Evolutionary conservation across 23 tunicate species (phyloP), one percentile per base, ranked within the genome.

Genomic region (Ascidia mentula): DNA sequence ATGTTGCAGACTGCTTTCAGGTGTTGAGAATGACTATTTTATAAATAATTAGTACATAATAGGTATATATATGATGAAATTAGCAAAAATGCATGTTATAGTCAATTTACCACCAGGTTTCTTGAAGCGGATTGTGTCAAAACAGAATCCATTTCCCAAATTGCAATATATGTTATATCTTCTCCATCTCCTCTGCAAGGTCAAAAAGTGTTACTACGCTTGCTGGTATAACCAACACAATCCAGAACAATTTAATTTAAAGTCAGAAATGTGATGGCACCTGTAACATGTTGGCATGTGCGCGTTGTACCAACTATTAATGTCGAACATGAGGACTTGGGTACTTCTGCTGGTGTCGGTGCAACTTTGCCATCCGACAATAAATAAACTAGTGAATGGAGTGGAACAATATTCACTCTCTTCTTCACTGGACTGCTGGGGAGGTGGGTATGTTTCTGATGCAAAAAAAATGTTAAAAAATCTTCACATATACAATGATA

Each of bases 231-330:
- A 42, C 12, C n/a, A n/a, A n/a, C n/a, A n/a, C n/a, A n/a, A n/a
- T n/a, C 53, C 65, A 53, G 4, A 53, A 9, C 7, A 53, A 53
- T 26, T 53, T 20, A 26, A 53, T 5, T 26, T 53, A 6, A 53
- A 5, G 65, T 53, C 22, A 1, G 13, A 3, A 53, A 20, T 53
- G 24, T 28, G 13, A 6, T 1, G 24, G 1, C 69, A 93, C 98
- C 93, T 83, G 85, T 79, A 81, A 32, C 75, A 36, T 12, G 72
- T 30, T 35, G 98, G 98, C 98, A 93, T 93, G 53, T 93, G 98
- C 2, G 93, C 92, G 34, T 88, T 74, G 69, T 93, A 93, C 98
- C 98, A 93, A 38, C 88, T 61, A 77, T 93, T 93, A 34, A 93
- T 60, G 72, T 93, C 98, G 72, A 93, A 93, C 72, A 93, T 40